Evolutionary conservation across 2,797 vertebrate genomes (phyloP), one percentile per base, ranked within the genome.

Genomic region (Potorous gilbertii): DNA sequence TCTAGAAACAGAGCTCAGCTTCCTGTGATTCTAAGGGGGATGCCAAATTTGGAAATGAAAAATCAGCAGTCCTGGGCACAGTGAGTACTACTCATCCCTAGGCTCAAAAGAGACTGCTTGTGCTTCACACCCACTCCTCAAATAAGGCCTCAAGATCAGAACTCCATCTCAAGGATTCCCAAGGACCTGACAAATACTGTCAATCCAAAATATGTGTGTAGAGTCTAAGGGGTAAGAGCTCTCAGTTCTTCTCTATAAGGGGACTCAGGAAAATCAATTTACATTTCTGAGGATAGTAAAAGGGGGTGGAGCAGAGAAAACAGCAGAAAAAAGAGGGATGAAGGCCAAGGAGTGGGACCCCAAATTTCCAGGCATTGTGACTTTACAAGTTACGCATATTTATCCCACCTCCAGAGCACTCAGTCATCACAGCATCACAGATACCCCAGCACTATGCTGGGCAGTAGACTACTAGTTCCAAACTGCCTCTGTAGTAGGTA

Each of bases 41-140:
- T 62, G 92, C 95, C 96, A 93, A 95, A 96, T 96, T 94, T 95
- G 93, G 96, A 92, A 91, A 94, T 31, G 90, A 95, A 94, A 94
- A 90, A n/a, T 40, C 93, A 90, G 27, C 46, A 93, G 89, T 56
- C n/a, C 28, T 34, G 93, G 94, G 91, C 56, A 90, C 91, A 90
- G n/a, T 28, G 21, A 91, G 91, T 59, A 55, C 56, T 40, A 40
- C n/a, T 74, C 66, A 74, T 74, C 66, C 66, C n/a, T 74, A 46
- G 74, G 74, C n/a, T 81, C 40, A 40, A 46, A 40, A 81, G 66
- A 81, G n/a, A 10, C n/a, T 10, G 66, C 74, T 87, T 46, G 74
- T 87, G 40, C 27, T 50, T 11, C 74, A 11, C 40, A 87, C 74
- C 74, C 74, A 46, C 74, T 50, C 6, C 40, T 21, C 40, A 87